These are phyloP conservation scores for Zootoca vivipara DNA, from an alignment of 2,113 vertebrate species.

Conservation along the genomic window DNA sequence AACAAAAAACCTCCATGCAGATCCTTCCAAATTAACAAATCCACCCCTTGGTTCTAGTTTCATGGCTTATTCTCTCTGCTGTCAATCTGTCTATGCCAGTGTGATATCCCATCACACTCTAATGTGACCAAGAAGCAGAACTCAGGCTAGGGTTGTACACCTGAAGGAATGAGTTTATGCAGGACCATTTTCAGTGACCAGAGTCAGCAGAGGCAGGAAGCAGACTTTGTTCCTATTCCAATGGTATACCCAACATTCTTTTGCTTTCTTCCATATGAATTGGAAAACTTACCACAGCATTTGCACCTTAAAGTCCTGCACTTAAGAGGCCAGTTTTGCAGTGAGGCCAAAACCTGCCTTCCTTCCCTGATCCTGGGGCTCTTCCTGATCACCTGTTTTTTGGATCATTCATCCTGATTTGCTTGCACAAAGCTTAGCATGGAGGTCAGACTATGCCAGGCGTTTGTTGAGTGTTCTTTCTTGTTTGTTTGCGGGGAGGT, in stretches of 20 bases:
- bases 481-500: too few relatives aligned
- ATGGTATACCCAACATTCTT: not conserved
- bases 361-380: too few relatives aligned
- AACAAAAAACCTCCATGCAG: too few relatives aligned
- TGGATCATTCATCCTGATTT: too few relatives aligned
- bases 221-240: not conserved
- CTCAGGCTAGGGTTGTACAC: not conserved
- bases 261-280: not conserved
- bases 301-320: not conserved
- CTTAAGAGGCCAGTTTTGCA: not conserved
- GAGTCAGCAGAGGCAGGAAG: too few relatives aligned
- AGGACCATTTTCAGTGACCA: not conserved
- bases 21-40: not conserved
- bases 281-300: not conserved
- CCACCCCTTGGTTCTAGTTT: not conserved
- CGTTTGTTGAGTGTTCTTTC: too few relatives aligned
- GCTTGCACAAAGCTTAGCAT: too few relatives aligned
- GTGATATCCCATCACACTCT: not conserved
- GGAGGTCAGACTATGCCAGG: too few relatives aligned
- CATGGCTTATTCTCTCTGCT: not conserved
- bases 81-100: not conserved
- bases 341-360: not conserved
- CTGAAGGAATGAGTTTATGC: not conserved
- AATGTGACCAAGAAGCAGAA: not conserved
- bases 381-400: too few relatives aligned